Evolutionary conservation across 2,113 vertebrate genomes (phyloP).

Genomic region (Xenotilapia flavipinnis): DNA sequence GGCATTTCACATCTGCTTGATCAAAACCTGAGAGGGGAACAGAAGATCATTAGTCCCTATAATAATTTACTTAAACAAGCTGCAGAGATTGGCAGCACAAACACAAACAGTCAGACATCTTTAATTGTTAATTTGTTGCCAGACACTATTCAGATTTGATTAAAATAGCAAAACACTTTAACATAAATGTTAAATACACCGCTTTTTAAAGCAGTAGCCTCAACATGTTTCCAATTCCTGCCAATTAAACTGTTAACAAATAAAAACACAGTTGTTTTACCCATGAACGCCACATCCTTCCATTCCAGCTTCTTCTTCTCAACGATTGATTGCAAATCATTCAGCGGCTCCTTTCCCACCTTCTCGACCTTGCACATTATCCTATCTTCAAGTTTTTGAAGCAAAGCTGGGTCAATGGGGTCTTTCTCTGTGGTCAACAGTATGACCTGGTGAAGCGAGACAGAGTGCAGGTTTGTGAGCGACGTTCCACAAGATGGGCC

Average conservation of each 20-base stretch:
- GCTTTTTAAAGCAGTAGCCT: neutral
- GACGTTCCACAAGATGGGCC: neutral
- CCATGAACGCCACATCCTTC: conserved; percentile 88
- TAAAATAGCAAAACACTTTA: neutral
- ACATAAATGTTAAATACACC: neutral
- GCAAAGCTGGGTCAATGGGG: conserved; percentile 46
- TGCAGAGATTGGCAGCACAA: neutral
- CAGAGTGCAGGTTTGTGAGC: neutral
- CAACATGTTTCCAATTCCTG: neutral
- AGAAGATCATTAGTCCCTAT: neutral
- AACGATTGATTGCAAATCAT: conserved; percentile 59
- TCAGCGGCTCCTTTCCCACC: conserved; percentile 64
- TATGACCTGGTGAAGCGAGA: conserved; percentile 70
- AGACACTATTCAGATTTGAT: neutral
- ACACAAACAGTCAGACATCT: neutral
- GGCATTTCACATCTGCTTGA: conserved; percentile 75
- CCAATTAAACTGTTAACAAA: neutral
- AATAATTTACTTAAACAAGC: neutral
- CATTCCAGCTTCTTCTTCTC: conserved; percentile 71
- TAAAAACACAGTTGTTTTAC: conserved; percentile 49
- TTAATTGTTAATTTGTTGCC: neutral
- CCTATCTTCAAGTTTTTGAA: conserved; percentile 62
- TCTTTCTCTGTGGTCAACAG: conserved; percentile 74
- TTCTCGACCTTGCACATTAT: conserved; percentile 66
- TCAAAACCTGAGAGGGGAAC: conserved; percentile 73